Evolutionary conservation across 2,888 invertebrate species (phyloP).

Genomic region (Embidobia sp.): DNA sequence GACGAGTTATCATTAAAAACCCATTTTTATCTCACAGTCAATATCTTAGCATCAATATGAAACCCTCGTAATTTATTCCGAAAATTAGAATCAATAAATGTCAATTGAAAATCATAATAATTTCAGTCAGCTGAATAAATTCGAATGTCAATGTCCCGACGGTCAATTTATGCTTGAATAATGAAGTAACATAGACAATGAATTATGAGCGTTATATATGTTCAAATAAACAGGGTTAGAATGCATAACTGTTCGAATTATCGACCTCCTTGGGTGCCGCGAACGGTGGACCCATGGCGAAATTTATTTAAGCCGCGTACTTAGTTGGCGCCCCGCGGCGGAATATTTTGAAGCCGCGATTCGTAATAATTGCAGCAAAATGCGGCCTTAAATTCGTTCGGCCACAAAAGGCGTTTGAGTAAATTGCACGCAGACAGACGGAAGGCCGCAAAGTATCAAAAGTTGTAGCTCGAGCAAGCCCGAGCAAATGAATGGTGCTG

Average conservation of each 20-base stretch:
- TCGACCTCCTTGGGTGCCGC: constrained; percentile 68
- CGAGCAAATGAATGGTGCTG: constrained; percentile 60
- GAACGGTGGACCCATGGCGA: constrained; percentile 69
- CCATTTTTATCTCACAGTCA: too few species aligned
- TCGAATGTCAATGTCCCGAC: constrained; percentile 10
- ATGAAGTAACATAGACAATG: constrained; percentile 22
- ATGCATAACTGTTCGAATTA: constrained; percentile 55
- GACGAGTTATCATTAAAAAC: too few species aligned
- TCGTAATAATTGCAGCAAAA: constrained; percentile 74
- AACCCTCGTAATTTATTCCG: neutral
- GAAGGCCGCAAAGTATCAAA: constrained; percentile 65
- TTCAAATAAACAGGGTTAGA: constrained; percentile 49
- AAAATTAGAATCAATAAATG: constrained; percentile 10
- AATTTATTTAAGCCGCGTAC: constrained; percentile 76
- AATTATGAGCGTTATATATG: constrained; percentile 35
- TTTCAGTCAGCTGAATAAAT: constrained; percentile 14
- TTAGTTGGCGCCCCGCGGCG: constrained; percentile 74
- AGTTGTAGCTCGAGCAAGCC: constrained; percentile 57
- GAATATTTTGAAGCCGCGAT: constrained; percentile 70
- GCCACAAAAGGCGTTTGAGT: constrained; percentile 64
- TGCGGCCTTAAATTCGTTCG: constrained; percentile 72
- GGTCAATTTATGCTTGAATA: constrained; percentile 30
- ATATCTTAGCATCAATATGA: neutral
- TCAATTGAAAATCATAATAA: constrained; percentile 1
- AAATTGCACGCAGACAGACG: constrained; percentile 63